Conservation (phyloP, 2,113 vertebrate species). For the Tauraco erythrolophus region DNA sequence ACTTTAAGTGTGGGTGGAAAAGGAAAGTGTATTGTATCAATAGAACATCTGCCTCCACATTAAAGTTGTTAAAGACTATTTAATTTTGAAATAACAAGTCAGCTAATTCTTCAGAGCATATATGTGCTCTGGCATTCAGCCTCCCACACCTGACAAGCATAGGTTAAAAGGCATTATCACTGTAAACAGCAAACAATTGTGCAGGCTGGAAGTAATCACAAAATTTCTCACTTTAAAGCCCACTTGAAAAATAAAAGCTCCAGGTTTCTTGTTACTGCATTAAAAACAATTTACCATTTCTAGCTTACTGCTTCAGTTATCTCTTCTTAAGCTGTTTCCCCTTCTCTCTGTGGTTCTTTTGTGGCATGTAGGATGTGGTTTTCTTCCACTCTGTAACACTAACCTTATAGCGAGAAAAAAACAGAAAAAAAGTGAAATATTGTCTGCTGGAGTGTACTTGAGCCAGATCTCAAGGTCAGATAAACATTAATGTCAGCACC, state of each 20-base stretch:
- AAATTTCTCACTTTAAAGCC: slow-evolving; percentile 38
- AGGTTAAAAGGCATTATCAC: slow-evolving; percentile 30
- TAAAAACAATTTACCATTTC: neutral
- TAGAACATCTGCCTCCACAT: neutral
- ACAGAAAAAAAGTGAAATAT: neutral
- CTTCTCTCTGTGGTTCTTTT: neutral
- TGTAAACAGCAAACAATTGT: slow-evolving; percentile 20
- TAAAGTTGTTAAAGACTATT: slow-evolving; percentile 12
- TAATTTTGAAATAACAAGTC: slow-evolving; percentile 15
- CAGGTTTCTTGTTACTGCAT: neutral
- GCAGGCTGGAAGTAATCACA: slow-evolving; percentile 6
- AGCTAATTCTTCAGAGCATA: neutral
- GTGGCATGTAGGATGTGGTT: neutral
- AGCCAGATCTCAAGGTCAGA: neutral
- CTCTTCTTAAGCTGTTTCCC: neutral
- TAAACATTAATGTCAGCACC: neutral
- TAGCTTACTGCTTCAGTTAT: neutral
- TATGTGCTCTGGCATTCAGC: slow-evolving; percentile 1
- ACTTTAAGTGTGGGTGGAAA: neutral
- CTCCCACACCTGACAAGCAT: slow-evolving; percentile 49
- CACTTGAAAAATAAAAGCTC: slow-evolving; percentile 6
- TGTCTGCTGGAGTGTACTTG: neutral
- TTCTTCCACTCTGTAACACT: neutral
- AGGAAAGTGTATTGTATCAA: neutral
- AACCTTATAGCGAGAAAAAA: neutral